These are phyloP conservation scores for Sebastes jordani DNA, from an alignment of 2,797 vertebrate genomes.

Conservation along the genomic window DNA sequence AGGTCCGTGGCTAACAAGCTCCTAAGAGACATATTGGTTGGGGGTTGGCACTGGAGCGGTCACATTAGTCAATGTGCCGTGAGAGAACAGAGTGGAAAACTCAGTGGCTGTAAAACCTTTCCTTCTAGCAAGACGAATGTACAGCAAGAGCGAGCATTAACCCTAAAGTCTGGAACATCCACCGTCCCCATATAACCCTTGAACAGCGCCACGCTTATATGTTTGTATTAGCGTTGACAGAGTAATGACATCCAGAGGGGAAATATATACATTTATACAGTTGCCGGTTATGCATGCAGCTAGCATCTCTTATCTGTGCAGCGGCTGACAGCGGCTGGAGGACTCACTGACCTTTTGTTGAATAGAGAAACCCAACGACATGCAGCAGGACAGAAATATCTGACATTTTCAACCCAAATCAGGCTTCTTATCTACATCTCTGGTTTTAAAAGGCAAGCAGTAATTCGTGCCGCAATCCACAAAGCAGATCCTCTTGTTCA, in stretches of 20 bases:
- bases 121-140: conserved; percentile 49
- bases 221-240: background rate
- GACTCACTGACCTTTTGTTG: background rate
- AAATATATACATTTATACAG: conserved; percentile 25
- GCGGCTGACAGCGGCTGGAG: background rate
- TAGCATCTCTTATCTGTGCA: background rate
- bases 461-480: conserved; percentile 1
- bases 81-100: conserved; percentile 60
- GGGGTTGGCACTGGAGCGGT: conserved; percentile 48
- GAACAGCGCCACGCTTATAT: background rate
- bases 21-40: conserved; percentile 68
- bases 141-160: conserved; percentile 42
- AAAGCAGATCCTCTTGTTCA: background rate
- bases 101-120: conserved; percentile 60
- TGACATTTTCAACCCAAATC: conserved; percentile 24
- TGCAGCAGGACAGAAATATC: conserved; percentile 5
- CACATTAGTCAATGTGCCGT: conserved; percentile 66
- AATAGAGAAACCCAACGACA: background rate
- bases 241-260: conserved; percentile 12
- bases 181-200: background rate
- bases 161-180: conserved; percentile 38
- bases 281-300: conserved; percentile 12
- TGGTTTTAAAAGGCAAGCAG: conserved; percentile 11
- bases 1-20: conserved; percentile 75
- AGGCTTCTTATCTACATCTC: background rate